These are phyloP conservation scores for Rhegmatorhina hoffmannsi DNA, from an alignment of 2,113 vertebrate species.

Conservation along the genomic window DNA sequence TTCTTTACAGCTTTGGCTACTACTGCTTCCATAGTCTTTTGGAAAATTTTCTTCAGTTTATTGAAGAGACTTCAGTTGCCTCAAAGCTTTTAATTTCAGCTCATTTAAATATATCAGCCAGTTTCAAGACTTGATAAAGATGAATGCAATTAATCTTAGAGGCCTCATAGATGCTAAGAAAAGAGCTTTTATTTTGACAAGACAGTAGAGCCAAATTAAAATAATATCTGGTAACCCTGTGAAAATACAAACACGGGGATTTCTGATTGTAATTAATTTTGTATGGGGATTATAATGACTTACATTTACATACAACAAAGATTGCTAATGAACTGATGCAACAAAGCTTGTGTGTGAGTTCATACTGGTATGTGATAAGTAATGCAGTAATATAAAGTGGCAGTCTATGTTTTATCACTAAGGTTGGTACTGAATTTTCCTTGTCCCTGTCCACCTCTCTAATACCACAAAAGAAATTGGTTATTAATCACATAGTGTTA, in stretches of 20 bases:
- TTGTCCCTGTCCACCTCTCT: neutral
- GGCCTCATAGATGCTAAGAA: slow-evolving; percentile 15
- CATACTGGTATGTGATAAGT: neutral
- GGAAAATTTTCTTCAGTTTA: slow-evolving; percentile 30
- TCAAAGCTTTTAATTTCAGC: slow-evolving; percentile 64
- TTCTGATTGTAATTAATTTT: slow-evolving; percentile 57
- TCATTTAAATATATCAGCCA: slow-evolving; percentile 70
- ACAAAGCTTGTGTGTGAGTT: neutral
- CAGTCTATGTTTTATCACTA: neutral
- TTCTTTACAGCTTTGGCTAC: slow-evolving; percentile 54
- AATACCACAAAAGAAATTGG: neutral
- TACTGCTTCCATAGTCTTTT: slow-evolving; percentile 12
- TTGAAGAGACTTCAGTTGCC: slow-evolving; percentile 67
- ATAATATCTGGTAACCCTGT: slow-evolving; percentile 29
- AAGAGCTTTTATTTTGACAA: slow-evolving; percentile 57
- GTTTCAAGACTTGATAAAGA: slow-evolving; percentile 66
- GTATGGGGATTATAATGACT: slow-evolving; percentile 27
- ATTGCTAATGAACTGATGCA: neutral
- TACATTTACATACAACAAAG: slow-evolving; percentile 15
- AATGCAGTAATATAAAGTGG: neutral
- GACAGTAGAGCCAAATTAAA: neutral
- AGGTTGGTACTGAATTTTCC: neutral
- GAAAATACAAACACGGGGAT: neutral
- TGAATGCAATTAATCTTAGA: slow-evolving; percentile 66
- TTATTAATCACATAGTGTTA: neutral